A percentile compares a stretch with the other conserved stretches of the same genome.
These are phyloP conservation scores for Callionymus lyra DNA, from an alignment of 2,113 vertebrate genomes.

Conservation along the genomic window DNA sequence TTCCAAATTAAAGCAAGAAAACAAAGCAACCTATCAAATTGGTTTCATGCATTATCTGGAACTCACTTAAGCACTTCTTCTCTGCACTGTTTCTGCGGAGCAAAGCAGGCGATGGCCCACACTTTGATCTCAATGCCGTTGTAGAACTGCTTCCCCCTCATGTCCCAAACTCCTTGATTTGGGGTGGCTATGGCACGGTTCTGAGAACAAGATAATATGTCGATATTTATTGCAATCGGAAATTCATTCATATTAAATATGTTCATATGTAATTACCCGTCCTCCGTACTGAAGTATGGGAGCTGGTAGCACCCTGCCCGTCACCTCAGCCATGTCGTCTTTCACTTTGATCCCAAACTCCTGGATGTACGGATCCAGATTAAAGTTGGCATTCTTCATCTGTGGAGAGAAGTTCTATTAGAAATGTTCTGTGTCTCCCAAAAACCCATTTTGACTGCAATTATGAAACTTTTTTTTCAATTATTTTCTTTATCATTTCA, in stretches of 20 bases:
- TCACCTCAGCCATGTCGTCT: slow-evolving; percentile 98
- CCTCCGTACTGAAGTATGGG: slow-evolving; percentile 97
- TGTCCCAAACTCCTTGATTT: slow-evolving; percentile 99
- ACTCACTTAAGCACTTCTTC: slow-evolving; percentile 99
- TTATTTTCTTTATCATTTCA: too few relatives aligned
- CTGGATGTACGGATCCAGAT: slow-evolving; percentile 96
- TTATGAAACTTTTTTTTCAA: too few relatives aligned
- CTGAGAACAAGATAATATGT: slow-evolving; percentile 58
- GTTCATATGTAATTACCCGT: slow-evolving; percentile 66
- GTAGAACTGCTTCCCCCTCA: slow-evolving; percentile 98
- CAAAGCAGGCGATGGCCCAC: slow-evolving; percentile 98
- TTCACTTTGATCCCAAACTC: slow-evolving; percentile 99
- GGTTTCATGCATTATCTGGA: background rate
- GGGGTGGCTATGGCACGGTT: slow-evolving; percentile 97
- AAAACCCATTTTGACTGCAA: too few relatives aligned
- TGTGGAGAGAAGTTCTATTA: slow-evolving; percentile 37
- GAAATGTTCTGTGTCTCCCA: too few relatives aligned
- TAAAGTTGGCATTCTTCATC: slow-evolving; percentile 99
- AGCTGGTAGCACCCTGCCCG: slow-evolving; percentile 87
- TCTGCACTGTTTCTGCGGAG: slow-evolving; percentile 96
- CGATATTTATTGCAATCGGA: too few relatives aligned
- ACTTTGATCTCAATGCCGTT: slow-evolving; percentile 99
- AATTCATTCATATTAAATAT: too few relatives aligned
- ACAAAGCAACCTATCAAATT: too few relatives aligned
- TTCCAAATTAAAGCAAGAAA: too few relatives aligned